phyloP scores from a whole-genome alignment of 1,140 invertebrate genomes.

The Armadillidium nasatum region DNA sequence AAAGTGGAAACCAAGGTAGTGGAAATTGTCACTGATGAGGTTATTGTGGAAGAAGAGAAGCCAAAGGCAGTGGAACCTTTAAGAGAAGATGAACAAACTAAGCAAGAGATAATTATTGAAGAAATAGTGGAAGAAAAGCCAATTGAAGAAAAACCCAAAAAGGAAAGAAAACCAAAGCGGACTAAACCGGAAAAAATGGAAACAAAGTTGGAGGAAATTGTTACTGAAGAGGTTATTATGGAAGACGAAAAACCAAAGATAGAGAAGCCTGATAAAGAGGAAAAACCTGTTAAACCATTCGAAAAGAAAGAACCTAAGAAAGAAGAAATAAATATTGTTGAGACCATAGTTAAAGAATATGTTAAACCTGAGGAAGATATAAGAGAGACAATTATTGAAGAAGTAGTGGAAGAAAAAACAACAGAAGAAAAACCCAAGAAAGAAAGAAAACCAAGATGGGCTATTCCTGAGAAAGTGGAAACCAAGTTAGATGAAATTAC shows the following conservation, averaged over 20 bases:
- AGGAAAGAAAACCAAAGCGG: conserved; percentile 12
- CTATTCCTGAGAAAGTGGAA: too few species aligned
- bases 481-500: background rate
- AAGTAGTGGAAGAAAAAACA: too few species aligned
- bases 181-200: too few species aligned
- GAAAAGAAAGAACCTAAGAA: background rate
- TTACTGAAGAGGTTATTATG: too few species aligned
- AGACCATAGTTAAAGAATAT: too few species aligned
- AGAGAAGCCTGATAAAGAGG: background rate
- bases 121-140: background rate
- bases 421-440: too few species aligned
- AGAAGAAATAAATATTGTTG: conserved; percentile 18
- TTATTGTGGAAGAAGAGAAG: background rate
- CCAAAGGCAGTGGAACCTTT: too few species aligned
- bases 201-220: too few species aligned
- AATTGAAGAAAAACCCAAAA: background rate
- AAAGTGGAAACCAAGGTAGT: background rate
- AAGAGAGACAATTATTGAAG: too few species aligned
- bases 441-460: conserved; percentile 1
- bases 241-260: too few species aligned
- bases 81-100: background rate
- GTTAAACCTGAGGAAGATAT: too few species aligned
- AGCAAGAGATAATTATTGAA: conserved; percentile 4
- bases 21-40: conserved; percentile 8
- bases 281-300: conserved; percentile 9